Evolutionary conservation across 1,140 invertebrate genomes (phyloP).

Genomic region (Nebria ingens): DNA sequence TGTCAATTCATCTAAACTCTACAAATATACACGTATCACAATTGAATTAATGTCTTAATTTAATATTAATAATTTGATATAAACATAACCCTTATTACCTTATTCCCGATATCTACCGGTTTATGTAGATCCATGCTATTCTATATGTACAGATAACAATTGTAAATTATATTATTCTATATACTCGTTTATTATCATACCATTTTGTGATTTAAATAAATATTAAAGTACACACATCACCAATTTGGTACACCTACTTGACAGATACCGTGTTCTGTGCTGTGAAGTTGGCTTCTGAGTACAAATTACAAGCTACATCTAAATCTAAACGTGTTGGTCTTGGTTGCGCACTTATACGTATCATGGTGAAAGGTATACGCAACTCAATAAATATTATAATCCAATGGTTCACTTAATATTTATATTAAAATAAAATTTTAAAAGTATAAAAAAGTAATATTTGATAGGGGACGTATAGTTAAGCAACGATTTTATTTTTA

Average conservation of each 20-base stretch:
- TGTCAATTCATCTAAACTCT: constrained; percentile 59
- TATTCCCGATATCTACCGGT: constrained; percentile 47
- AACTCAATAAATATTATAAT: too few relatives aligned
- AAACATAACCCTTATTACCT: constrained; percentile 36
- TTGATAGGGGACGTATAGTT: background rate
- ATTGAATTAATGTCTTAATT: constrained; percentile 12
- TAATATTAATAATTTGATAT: too few relatives aligned
- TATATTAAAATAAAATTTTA: too few relatives aligned
- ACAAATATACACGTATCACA: constrained; percentile 30
- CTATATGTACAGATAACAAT: too few relatives aligned
- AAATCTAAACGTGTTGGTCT: too few relatives aligned
- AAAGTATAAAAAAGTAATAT: background rate
- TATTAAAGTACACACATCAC: background rate
- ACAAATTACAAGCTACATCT: too few relatives aligned
- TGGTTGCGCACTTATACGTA: too few relatives aligned
- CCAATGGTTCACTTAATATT: too few relatives aligned
- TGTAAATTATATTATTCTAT: background rate
- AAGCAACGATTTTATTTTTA: constrained; percentile 11
- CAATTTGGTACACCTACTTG: too few relatives aligned
- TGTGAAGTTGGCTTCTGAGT: too few relatives aligned
- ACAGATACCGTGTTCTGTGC: too few relatives aligned
- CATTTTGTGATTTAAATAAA: background rate
- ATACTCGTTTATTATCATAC: background rate
- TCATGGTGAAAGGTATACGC: too few relatives aligned
- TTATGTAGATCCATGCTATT: constrained; percentile 46